These are phyloP conservation scores for Chaetodon auriga DNA, from an alignment of 2,113 vertebrate species.

Conservation along the genomic window DNA sequence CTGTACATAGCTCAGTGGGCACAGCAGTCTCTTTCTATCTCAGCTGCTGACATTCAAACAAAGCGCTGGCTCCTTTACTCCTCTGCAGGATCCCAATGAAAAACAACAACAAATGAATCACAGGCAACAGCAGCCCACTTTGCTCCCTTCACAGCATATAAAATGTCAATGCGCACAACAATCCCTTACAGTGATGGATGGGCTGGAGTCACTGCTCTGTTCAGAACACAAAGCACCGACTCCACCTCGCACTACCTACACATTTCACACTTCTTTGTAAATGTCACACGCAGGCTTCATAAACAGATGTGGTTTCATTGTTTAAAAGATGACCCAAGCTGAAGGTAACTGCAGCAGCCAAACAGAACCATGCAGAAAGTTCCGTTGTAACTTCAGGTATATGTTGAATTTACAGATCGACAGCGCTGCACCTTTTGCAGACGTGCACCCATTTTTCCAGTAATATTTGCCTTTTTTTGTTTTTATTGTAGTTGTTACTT, in stretches of 20 bases:
- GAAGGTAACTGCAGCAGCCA: conserved; percentile 18
- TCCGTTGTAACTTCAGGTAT: neutral
- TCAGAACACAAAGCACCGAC: conserved; percentile 59
- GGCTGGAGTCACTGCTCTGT: conserved; percentile 46
- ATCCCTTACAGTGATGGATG: conserved; percentile 78
- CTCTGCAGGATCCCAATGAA: conserved; percentile 70
- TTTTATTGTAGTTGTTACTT: neutral
- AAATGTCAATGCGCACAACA: conserved; percentile 78
- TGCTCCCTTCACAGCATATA: conserved; percentile 72
- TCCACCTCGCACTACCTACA: conserved; percentile 49
- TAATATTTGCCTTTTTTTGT: neutral
- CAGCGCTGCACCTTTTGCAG: neutral
- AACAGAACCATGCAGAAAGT: neutral
- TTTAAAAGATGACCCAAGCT: conserved; percentile 30
- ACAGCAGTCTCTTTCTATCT: conserved; percentile 71
- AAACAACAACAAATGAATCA: conserved; percentile 80
- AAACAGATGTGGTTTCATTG: conserved; percentile 51
- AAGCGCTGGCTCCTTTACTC: conserved; percentile 68
- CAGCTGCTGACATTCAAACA: conserved; percentile 77
- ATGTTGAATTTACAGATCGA: neutral
- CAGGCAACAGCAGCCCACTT: conserved; percentile 68
- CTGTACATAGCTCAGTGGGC: conserved; percentile 72
- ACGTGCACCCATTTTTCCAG: neutral
- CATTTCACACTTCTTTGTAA: conserved; percentile 58
- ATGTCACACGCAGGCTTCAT: conserved; percentile 54